phyloP scores from a whole-genome alignment of 2,888 invertebrate species.

The Drosophila melanosoma region DNA sequence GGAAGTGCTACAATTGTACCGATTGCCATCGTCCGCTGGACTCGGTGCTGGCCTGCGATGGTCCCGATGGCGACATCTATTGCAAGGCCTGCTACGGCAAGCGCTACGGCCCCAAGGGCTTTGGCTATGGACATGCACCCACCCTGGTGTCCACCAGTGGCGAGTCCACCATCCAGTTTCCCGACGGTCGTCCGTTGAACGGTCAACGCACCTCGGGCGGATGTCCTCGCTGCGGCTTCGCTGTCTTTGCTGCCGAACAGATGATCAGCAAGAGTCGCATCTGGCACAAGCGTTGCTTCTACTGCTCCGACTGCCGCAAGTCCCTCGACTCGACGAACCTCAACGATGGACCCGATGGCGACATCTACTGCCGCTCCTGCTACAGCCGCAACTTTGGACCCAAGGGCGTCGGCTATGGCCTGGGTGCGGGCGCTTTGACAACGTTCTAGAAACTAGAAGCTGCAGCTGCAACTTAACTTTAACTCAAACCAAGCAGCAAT shows the following conservation, averaged over 20 bases:
- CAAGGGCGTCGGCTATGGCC: conserved; percentile 95
- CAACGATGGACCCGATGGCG: conserved; percentile 96
- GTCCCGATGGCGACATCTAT: conserved; percentile 96
- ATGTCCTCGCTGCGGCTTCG: conserved; percentile 94
- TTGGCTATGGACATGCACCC: conserved; percentile 94
- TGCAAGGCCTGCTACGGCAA: conserved; percentile 96
- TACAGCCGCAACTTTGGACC: conserved; percentile 95
- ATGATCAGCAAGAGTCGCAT: conserved; percentile 97
- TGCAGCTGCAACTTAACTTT: conserved; percentile 82
- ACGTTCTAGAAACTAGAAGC: conserved; percentile 90
- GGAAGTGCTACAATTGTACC: conserved; percentile 96
- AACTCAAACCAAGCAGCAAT: conserved; percentile 25
- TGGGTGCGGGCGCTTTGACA: conserved; percentile 95
- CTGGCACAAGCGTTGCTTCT: conserved; percentile 98
- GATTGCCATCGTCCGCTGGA: conserved; percentile 95
- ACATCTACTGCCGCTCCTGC: conserved; percentile 96
- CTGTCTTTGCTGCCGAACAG: conserved; percentile 98
- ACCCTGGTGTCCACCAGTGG: conserved; percentile 92
- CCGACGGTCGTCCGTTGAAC: conserved; percentile 90
- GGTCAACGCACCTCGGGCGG: conserved; percentile 91
- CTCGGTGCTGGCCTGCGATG: conserved; percentile 95
- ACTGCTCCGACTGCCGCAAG: conserved; percentile 94
- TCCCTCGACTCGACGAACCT: conserved; percentile 95
- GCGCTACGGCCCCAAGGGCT: conserved; percentile 95
- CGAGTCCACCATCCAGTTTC: conserved; percentile 89